These are phyloP conservation scores for Lucilia sericata DNA, from an alignment of 1,140 invertebrate species.

Conservation along the genomic window DNA sequence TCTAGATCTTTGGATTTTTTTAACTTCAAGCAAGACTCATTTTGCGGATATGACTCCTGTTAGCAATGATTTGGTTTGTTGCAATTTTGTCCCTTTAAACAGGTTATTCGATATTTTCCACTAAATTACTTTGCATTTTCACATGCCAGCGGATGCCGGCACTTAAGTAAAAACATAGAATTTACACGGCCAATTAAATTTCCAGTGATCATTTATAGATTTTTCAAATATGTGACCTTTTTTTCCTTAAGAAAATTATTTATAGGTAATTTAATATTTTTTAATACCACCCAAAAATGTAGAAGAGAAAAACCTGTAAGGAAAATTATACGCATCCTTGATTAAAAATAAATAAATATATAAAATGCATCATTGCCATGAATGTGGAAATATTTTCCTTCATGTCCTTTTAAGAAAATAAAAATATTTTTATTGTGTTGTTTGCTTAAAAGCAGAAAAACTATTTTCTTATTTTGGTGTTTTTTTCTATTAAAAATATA, in stretches of 20 bases:
- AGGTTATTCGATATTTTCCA: too few species aligned
- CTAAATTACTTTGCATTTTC: too few species aligned
- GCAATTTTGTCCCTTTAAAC: too few species aligned
- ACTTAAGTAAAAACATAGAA: too few species aligned
- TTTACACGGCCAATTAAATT: background rate
- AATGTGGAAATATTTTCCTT: background rate
- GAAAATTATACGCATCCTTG: constrained; percentile 30
- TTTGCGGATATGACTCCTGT: too few species aligned
- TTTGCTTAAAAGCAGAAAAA: background rate
- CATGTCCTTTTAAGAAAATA: background rate
- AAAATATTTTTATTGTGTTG: constrained; percentile 20
- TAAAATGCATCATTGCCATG: constrained; percentile 36
- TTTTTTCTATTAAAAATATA: too few species aligned
- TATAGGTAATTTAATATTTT: background rate
- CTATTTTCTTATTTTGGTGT: background rate
- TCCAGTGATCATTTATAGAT: background rate
- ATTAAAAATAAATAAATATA: constrained; percentile 32
- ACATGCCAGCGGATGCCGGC: too few species aligned
- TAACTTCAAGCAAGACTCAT: too few species aligned
- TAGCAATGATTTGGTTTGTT: too few species aligned
- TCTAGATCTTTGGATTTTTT: too few species aligned
- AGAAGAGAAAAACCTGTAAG: background rate
- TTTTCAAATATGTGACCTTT: background rate
- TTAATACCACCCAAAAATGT: background rate
- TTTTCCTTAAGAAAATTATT: background rate